Evolutionary conservation across 92 coral and sea anemone genomes (phyloP).

Genomic region (Anthopleura xanthogrammica): DNA sequence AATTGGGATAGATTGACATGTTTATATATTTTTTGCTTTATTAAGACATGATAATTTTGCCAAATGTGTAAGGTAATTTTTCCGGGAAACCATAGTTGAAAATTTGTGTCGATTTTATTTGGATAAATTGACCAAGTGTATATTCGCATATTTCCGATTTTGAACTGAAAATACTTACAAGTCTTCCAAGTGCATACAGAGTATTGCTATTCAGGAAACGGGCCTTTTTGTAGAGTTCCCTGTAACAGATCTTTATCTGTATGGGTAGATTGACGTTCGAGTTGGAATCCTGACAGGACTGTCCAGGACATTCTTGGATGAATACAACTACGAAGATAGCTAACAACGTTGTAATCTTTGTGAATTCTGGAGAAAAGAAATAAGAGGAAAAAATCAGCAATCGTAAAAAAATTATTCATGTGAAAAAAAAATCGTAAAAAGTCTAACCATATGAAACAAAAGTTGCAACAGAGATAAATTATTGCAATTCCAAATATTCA

Average conservation of each 20-base stretch:
- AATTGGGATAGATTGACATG: too few relatives aligned
- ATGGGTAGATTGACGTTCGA: neutral
- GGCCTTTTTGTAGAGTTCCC: neutral
- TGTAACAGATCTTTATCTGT: constrained; percentile 19
- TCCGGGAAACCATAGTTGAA: too few relatives aligned
- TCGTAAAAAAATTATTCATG: neutral
- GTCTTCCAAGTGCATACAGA: neutral
- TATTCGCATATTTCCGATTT: neutral
- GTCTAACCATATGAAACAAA: too few relatives aligned
- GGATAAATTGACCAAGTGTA: too few relatives aligned
- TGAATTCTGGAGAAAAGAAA: neutral
- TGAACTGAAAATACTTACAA: neutral
- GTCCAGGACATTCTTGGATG: neutral
- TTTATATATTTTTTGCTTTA: too few relatives aligned
- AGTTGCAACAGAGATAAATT: too few relatives aligned
- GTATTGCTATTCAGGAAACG: neutral
- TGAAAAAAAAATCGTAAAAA: too few relatives aligned
- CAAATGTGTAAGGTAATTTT: too few relatives aligned
- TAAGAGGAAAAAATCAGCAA: neutral
- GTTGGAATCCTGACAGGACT: constrained; percentile 5
- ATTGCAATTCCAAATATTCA: too few relatives aligned
- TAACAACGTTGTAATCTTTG: neutral
- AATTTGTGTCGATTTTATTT: too few relatives aligned
- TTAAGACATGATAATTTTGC: too few relatives aligned
- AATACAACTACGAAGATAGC: neutral